Percentiles rank a stretch among this genome's conserved stretches.
phyloP scores from a whole-genome alignment of 2,797 vertebrate genomes.

The Mycteria americana region DNA sequence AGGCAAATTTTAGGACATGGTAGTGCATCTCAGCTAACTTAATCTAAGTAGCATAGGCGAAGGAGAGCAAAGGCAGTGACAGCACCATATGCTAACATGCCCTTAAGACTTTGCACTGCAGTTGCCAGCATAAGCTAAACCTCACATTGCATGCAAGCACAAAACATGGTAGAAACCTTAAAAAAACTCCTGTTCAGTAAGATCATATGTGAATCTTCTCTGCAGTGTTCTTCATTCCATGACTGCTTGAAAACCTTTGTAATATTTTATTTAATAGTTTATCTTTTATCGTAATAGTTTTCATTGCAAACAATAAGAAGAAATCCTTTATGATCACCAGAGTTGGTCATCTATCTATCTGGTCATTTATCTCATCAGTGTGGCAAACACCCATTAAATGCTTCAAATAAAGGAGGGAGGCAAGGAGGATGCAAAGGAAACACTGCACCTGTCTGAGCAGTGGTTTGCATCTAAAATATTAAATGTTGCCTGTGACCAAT shows the following conservation, averaged over 20 bases:
- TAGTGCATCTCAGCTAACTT: background rate
- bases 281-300: background rate
- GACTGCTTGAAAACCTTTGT: background rate
- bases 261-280: background rate
- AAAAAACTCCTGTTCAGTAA: background rate
- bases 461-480: background rate
- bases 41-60: background rate
- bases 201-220: background rate
- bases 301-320: background rate
- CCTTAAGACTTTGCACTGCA: background rate
- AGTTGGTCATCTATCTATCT: background rate
- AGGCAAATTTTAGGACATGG: background rate
- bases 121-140: background rate
- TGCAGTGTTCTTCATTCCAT: background rate
- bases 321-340: background rate
- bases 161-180: background rate
- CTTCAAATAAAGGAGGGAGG: background rate
- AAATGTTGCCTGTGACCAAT: background rate
- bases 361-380: background rate
- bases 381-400: background rate
- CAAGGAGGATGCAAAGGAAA: background rate
- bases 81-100: background rate
- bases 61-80: background rate
- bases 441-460: background rate
- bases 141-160: background rate